Conservation (phyloP, 1,140 invertebrate species). For the Zophobas morio region DNA sequence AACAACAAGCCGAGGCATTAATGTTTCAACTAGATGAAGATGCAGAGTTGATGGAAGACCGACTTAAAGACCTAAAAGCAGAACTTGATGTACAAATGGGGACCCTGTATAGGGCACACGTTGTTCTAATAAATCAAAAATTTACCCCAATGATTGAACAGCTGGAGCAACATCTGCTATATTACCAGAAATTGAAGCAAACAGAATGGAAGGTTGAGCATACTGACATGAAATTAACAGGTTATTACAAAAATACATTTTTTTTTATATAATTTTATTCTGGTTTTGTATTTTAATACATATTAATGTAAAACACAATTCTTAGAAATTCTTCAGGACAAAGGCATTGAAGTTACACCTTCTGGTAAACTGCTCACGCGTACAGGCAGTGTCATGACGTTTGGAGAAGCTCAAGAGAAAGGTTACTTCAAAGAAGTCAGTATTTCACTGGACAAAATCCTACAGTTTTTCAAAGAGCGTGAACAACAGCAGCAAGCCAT, state of each 20-base stretch:
- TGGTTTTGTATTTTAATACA: neutral
- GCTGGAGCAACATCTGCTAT: neutral
- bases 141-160: neutral
- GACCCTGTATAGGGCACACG: neutral
- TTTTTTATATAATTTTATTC: neutral
- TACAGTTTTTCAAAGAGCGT: conserved; percentile 33
- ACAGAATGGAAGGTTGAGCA: conserved; percentile 7
- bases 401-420: conserved; percentile 52
- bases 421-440: conserved; percentile 52
- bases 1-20: conserved; percentile 5
- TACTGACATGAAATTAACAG: conserved; percentile 14
- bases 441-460: conserved; percentile 16
- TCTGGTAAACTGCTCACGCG: conserved; percentile 52
- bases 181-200: conserved; percentile 1
- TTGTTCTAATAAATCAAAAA: conserved; percentile 15
- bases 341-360: conserved; percentile 52
- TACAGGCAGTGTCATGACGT: conserved; percentile 48
- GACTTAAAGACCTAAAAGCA: conserved; percentile 4
- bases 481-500: conserved; percentile 33
- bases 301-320: conserved; percentile 1
- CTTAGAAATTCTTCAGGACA: conserved; percentile 49
- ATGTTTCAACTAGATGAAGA: conserved; percentile 12
- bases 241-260: conserved; percentile 4
- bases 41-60: neutral
- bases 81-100: neutral